These are phyloP conservation scores for Hyperoodon ampullatus DNA, from an alignment of 2,113 vertebrate genomes.

Conservation along the genomic window DNA sequence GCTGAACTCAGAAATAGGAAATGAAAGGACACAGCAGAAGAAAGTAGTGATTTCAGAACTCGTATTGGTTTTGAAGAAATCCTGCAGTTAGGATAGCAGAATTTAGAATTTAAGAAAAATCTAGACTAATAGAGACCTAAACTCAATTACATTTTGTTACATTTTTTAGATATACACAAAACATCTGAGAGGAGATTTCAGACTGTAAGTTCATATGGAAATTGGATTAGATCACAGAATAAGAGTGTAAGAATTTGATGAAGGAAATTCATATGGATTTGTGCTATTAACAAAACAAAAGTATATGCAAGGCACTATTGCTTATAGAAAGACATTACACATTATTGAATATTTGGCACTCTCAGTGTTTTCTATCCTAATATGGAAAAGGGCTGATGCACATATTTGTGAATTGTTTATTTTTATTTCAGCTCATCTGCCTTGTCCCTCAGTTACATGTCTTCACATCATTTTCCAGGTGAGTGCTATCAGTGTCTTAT, in stretches of 20 bases:
- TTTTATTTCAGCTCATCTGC: neutral
- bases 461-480: neutral
- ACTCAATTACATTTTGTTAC: neutral
- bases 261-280: neutral
- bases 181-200: neutral
- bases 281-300: neutral
- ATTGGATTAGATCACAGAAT: neutral
- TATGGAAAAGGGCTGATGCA: neutral
- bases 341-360: neutral
- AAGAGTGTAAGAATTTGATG: neutral
- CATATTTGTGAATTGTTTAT: neutral
- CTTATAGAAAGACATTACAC: neutral
- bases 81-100: neutral
- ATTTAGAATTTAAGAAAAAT: neutral
- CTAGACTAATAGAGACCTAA: neutral
- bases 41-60: neutral
- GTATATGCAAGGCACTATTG: neutral
- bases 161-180: neutral
- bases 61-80: neutral
- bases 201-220: neutral
- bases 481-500: neutral
- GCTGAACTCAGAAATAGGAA: neutral
- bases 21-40: neutral
- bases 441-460: neutral
- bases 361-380: neutral